Evolutionary conservation across 2,888 invertebrate genomes (phyloP), one percentile per base, ranked within the genome.

Genomic region (Diadromus collaris): DNA sequence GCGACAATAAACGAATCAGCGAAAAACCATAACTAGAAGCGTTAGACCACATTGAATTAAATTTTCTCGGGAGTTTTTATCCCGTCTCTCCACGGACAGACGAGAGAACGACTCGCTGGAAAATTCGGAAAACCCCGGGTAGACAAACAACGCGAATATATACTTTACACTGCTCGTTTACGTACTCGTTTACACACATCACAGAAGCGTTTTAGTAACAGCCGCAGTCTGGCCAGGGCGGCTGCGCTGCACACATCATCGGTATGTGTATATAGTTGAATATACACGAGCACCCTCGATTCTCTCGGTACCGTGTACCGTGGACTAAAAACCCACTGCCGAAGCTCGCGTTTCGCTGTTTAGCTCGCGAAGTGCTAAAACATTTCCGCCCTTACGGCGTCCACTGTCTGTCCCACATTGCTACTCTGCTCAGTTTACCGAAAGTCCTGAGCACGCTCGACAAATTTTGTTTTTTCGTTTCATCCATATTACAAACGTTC

Each of bases 121-220:
- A 76, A 79, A 60, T 72, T 27, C 71, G 29, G 73, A 79, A 76
- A 76, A 76, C 64, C 38, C 56, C 56, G 56, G 56, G 64, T 27
- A 64, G 65, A 69, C 79, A 60, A 67, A 76, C 68, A 58, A 46
- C 68, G 63, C 27, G 72, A 16, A 29, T 64, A 79, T 68, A 76
- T 68, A 79, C 79, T 48, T 72, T 68, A 41, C 16, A 75, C 61
- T 38, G 54, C 61, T 61, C 61, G 70, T 76, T 69, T 64, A 58
- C 60, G 29, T 73, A 65, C 76, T 73, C 68, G 76, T 76, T 76
- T 76, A 29, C 56, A 76, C 76, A 60, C 72, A 65, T 69, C 60
- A 60, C 64, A 64, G 51, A 76, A 63, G 29, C 68, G 54, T 72
- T 76, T 76, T 65, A 69, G 76, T 69, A 69, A 46, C 72, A 68